Evolutionary conservation across 2,113 vertebrate species (phyloP), one percentile per base, ranked within the genome.

Genomic region (Serinus canaria): DNA sequence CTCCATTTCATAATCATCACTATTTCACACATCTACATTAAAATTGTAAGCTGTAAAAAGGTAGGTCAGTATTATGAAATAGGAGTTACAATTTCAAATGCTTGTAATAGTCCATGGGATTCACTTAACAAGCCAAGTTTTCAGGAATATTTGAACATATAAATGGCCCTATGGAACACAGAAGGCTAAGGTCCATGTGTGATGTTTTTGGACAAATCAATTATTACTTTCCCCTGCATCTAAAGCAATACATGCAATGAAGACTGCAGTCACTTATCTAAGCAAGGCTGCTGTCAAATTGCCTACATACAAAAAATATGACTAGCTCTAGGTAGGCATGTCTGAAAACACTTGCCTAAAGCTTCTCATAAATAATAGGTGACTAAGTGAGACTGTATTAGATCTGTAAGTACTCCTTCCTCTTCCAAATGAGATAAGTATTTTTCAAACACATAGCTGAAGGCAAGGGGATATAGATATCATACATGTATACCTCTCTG

Each of bases 321-420:
- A 89, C 35, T 60, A 82, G 41, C 4, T 87, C 9, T 67, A 67
- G 58, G 44, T 78, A 90, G 56, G 46, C 76, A 43, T 74, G 30
- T 87, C 62, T 92, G 83, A 94, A 92, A 93, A 88, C 76, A 79
- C 37, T 88, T 92, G 72, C 88, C 72, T 95, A 81, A 92, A 95
- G 74, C 8, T 24, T 81, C 69, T 89, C 35, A 77, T 89, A 94
- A 95, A 94, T 90, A 95, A 75, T 5, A 84, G 52, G 46, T 4
- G 5, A 82, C 55, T 68, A 89, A 77, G 24, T 43, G 78, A 91
- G 62, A 82, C 76, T 31, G 6, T 59, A 47, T 86, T 87, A 92
- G 76, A 77, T 60, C 77, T 93, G 25, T 25, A 81, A 77, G 41
- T 33, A 77, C 14, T 77, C 50, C 19, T 80, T 86, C 56, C 73